Conservation (phyloP, 2,797 vertebrate species). For the Acipenser transmontanus region DNA sequence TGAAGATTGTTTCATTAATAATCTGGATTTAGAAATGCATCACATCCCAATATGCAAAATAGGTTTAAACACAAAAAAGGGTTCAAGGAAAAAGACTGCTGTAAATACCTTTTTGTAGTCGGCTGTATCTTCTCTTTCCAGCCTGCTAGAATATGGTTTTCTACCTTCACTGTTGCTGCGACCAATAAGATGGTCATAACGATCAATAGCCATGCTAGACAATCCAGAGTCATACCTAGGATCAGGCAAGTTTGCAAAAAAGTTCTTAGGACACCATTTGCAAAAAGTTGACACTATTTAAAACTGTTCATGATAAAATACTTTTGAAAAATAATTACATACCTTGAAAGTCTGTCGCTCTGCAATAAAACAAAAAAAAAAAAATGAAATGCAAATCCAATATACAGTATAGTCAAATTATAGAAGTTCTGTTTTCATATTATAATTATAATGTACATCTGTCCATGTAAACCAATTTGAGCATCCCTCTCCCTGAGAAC, state of each 20-base stretch:
- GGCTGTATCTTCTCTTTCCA: slow-evolving; percentile 81
- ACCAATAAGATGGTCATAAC: slow-evolving; percentile 67
- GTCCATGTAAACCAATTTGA: no score
- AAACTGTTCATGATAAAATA: slow-evolving; percentile 7
- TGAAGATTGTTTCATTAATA: no score
- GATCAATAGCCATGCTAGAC: slow-evolving; percentile 61
- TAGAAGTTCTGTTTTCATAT: no score
- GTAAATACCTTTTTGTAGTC: slow-evolving; percentile 90
- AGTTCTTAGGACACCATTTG: no score
- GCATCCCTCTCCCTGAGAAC: no score
- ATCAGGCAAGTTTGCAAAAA: neutral
- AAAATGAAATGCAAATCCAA: slow-evolving; percentile 9
- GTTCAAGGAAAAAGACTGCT: neutral
- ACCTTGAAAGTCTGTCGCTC: slow-evolving; percentile 87
- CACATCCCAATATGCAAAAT: slow-evolving; percentile 3
- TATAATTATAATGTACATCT: no score
- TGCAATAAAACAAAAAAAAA: slow-evolving; percentile 42
- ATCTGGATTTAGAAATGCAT: no score
- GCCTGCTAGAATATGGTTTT: slow-evolving; percentile 73
- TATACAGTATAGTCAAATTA: neutral
- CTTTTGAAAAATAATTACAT: slow-evolving; percentile 37
- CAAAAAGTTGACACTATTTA: slow-evolving; percentile 12
- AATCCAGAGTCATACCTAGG: slow-evolving; percentile 63
- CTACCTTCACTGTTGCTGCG: slow-evolving; percentile 75
- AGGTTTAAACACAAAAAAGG: slow-evolving; percentile 10